A percentile compares a stretch with the other conserved stretches of the same genome.
Evolutionary conservation across 2,888 invertebrate species (phyloP).

Genomic region (Drosophila mulleri): DNA sequence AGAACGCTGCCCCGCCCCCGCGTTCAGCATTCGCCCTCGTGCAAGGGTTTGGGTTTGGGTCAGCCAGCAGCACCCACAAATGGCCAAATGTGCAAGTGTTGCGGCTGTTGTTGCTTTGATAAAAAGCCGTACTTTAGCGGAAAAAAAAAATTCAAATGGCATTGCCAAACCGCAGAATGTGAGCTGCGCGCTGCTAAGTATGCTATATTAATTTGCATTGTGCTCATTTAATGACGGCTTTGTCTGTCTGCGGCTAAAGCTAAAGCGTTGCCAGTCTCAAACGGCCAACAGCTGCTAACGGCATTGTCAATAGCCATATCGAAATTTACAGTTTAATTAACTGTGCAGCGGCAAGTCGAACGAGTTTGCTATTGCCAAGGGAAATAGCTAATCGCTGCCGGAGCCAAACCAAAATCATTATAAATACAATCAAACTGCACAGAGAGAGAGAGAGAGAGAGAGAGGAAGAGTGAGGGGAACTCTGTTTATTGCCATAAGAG

Average conservation of each 20-base stretch:
- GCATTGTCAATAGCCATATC: conserved; percentile 13
- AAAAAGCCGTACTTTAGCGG: conserved; percentile 42
- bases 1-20: conserved; percentile 28
- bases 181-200: conserved; percentile 66
- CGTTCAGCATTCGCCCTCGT: not conserved
- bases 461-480: not conserved
- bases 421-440: conserved; percentile 30
- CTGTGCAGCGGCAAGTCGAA: conserved; percentile 3
- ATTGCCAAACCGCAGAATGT: conserved; percentile 62
- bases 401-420: conserved; percentile 37
- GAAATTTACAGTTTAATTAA: conserved; percentile 53
- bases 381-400: conserved; percentile 45
- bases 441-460: not conserved
- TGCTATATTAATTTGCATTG: conserved; percentile 78
- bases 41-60: not conserved
- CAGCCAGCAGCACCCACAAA: conserved; percentile 44
- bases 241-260: conserved; percentile 65
- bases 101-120: conserved; percentile 61
- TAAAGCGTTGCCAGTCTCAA: conserved; percentile 1
- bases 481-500: conserved; percentile 60
- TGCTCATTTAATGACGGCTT: conserved; percentile 53
- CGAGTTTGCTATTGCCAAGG: conserved; percentile 13
- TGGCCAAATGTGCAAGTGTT: conserved; percentile 70
- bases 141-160: conserved; percentile 2
- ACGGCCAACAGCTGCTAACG: not conserved